phyloP scores from a whole-genome alignment of 2,888 invertebrate genomes.

The Tetramorium bicarinatum region DNA sequence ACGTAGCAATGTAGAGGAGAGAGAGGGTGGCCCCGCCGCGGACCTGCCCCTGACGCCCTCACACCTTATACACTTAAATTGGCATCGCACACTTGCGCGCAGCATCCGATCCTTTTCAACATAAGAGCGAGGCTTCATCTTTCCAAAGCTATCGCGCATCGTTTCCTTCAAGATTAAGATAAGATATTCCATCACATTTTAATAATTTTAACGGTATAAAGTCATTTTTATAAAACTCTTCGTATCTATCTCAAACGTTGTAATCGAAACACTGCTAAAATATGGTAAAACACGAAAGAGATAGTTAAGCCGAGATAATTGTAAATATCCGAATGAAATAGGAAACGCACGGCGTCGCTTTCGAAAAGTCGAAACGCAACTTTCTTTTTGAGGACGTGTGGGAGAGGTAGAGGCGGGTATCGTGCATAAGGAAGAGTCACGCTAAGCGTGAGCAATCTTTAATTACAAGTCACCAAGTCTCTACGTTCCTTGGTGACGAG shows the following conservation, averaged over 20 bases:
- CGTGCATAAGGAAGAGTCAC: constrained; percentile 80
- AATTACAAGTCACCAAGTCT: constrained; percentile 72
- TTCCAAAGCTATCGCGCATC: constrained; percentile 45
- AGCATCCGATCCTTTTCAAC: constrained; percentile 71
- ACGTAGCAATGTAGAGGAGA: constrained; percentile 85
- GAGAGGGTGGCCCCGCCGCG: constrained; percentile 84
- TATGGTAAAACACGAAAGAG: neutral
- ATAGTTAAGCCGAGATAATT: neutral
- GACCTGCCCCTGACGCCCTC: constrained; percentile 84
- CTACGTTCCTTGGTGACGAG: constrained; percentile 73
- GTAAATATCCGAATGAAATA: neutral
- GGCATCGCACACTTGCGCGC: constrained; percentile 76
- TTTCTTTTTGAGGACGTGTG: constrained; percentile 55
- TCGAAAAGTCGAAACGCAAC: constrained; percentile 69
- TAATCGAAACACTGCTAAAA: neutral
- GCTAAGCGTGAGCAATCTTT: constrained; percentile 72
- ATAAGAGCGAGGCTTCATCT: constrained; percentile 73
- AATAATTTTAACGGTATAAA: neutral
- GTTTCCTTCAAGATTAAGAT: constrained; percentile 17
- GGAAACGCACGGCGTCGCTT: constrained; percentile 58
- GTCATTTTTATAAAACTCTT: neutral
- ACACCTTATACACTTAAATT: constrained; percentile 74
- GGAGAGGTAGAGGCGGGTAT: constrained; percentile 73
- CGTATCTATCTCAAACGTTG: neutral
- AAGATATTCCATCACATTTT: constrained; percentile 3